Base-by-base conservation (phyloP, 2,113 vertebrate species). In the Microtus ochrogaster region DNA sequence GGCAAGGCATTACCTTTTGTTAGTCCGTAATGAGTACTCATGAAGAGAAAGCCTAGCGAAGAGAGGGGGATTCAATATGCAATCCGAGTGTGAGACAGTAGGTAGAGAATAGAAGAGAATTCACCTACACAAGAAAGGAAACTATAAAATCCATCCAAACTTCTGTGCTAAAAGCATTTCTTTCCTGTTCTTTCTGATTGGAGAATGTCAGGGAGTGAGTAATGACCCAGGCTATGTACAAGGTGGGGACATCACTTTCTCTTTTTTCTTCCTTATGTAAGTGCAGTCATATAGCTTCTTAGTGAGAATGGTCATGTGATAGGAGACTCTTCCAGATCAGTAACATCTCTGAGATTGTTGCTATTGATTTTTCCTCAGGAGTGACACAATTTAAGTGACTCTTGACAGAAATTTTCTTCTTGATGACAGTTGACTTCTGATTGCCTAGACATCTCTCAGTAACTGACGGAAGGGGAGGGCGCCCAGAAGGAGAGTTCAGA, bases 21-120 rank as follows among this genome's bases (percentile, higher is more conserved):
- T 98, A 98, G 97, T 92, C 97, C 93, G 97, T 98, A 98, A 98
- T 98, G 98, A 98, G 96, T 97, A 93, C 98, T 98, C 96, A 97
- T 95, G 92, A 98, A 98, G 98, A 97, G 98, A 98, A 98, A 98
- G 94, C 94, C 97, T 98, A 95, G 95, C 96, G 97, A 96, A 98
- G 97, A 98, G 98, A 98, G 94, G 85, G 72, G 96, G 96, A 97
- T 97, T 98, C 61, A 91, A 94, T 98, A 98, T 99, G 97, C 97
- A 98, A 98, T 98, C 95, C 92, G 97, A 91, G 65, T 98, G 91
- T 97, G 95, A 97, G 95, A 95, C 89, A 96, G 86, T 96, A 94
- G 98, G 97, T 96, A 97, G 93, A 94, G 95, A 94, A 90, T 95
- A 83, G 97, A 97, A 97, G 77, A 95, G 30, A 95, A 95, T 92